phyloP scores from a whole-genome alignment of 2,888 invertebrate species.

The Brachyptera putata region DNA sequence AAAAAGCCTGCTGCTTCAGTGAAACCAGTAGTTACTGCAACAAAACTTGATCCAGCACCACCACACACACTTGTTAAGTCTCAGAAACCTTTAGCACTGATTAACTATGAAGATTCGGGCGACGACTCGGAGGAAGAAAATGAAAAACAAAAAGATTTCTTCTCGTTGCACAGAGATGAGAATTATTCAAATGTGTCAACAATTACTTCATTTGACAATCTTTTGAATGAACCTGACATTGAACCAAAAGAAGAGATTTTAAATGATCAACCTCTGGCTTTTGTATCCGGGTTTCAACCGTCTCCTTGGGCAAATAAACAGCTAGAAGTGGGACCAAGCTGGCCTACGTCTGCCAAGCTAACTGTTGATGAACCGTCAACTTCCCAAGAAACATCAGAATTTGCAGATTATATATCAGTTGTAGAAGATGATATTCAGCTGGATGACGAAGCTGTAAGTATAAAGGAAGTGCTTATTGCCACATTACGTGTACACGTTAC shows the following conservation, averaged over 20 bases:
- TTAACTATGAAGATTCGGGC: slow-evolving; percentile 33
- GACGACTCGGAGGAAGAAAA: slow-evolving; percentile 37
- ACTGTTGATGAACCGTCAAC: neutral
- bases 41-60: slow-evolving; percentile 1
- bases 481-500: too few relatives aligned
- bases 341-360: neutral
- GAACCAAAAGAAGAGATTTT: neutral
- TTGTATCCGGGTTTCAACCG: slow-evolving; percentile 6
- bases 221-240: neutral
- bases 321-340: neutral
- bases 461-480: too few relatives aligned
- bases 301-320: neutral
- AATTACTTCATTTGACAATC: neutral
- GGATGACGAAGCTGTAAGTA: slow-evolving; percentile 47
- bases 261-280: neutral
- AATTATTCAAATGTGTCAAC: neutral
- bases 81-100: slow-evolving; percentile 20
- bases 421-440: slow-evolving; percentile 44
- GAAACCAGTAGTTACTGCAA: too few relatives aligned
- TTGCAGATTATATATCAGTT: neutral
- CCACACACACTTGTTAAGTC: neutral
- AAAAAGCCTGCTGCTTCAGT: slow-evolving; percentile 23
- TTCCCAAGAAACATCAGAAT: neutral
- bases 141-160: slow-evolving; percentile 33
- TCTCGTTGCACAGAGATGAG: slow-evolving; percentile 27